A percentile compares a stretch with the other conserved stretches of the same genome.
Conservation (phyloP, 2,888 invertebrate species). For the Megalurothrips usitatus region DNA sequence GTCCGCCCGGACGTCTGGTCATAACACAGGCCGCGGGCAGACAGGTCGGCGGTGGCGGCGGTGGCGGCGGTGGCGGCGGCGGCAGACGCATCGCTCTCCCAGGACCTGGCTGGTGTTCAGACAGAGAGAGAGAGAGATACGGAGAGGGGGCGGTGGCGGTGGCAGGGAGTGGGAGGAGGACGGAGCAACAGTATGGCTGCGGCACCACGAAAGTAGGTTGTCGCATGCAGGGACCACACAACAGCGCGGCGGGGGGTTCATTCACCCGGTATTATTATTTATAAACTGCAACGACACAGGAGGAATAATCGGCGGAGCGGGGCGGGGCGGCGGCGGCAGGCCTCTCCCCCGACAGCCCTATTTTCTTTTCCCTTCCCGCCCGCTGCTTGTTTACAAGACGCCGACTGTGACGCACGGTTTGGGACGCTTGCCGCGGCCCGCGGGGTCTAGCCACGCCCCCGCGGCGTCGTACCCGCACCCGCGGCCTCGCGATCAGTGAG, state of each 20-base stretch:
- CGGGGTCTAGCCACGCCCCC: too few species aligned
- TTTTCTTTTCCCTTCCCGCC: too few species aligned
- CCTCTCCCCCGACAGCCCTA: too few species aligned
- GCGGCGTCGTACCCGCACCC: too few species aligned
- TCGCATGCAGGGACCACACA: neutral
- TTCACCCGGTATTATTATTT: slow-evolving; percentile 9
- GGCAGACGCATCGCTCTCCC: slow-evolving; percentile 14
- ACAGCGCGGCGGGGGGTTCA: neutral
- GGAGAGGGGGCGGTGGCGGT: neutral
- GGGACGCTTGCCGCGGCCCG: neutral
- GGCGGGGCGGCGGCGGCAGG: neutral
- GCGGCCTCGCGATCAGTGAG: too few species aligned
- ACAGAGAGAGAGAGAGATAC: neutral
- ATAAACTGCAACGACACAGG: neutral
- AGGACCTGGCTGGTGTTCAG: neutral
- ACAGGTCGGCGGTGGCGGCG: neutral
- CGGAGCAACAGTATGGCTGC: neutral
- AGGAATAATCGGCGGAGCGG: neutral
- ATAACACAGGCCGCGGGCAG: neutral
- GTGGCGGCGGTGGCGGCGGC: neutral
- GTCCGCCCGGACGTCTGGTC: neutral
- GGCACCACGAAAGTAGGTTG: neutral
- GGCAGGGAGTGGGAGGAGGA: neutral
- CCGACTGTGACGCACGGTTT: neutral
- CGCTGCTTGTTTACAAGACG: neutral